Conservation (phyloP, 2,113 vertebrate species). For the Athene noctua region DNA sequence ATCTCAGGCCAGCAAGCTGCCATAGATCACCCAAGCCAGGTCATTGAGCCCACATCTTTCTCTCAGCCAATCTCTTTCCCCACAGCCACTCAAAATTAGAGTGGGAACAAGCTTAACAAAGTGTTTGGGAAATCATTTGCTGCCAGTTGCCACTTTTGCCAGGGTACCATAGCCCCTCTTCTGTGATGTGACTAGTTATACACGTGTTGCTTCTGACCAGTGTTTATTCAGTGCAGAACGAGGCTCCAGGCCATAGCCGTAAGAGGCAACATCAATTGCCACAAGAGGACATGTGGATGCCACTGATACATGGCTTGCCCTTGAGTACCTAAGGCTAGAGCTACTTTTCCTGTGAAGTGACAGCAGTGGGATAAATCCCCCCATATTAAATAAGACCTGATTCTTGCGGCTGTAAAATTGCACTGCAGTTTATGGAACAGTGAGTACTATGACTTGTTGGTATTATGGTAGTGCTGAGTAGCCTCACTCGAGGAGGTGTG, state of each 20-base stretch:
- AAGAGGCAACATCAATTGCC: background rate
- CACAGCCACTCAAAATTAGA: background rate
- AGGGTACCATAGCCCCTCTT: background rate
- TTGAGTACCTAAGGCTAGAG: background rate
- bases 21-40: background rate
- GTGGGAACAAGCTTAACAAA: background rate
- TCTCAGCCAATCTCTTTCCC: background rate
- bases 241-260: background rate
- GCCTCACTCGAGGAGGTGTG: background rate
- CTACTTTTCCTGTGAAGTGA: background rate
- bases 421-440: background rate
- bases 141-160: background rate
- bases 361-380: background rate
- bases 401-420: background rate
- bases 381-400: background rate
- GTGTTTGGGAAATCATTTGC: background rate
- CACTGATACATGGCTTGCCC: background rate
- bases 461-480: background rate
- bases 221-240: background rate
- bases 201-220: background rate
- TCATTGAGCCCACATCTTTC: background rate
- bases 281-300: background rate
- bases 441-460: background rate
- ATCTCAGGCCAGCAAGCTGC: rapidly evolving
- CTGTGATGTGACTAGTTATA: background rate